Conservation (phyloP, 2,888 invertebrate genomes). For the Melikaiella ostensackeni region DNA sequence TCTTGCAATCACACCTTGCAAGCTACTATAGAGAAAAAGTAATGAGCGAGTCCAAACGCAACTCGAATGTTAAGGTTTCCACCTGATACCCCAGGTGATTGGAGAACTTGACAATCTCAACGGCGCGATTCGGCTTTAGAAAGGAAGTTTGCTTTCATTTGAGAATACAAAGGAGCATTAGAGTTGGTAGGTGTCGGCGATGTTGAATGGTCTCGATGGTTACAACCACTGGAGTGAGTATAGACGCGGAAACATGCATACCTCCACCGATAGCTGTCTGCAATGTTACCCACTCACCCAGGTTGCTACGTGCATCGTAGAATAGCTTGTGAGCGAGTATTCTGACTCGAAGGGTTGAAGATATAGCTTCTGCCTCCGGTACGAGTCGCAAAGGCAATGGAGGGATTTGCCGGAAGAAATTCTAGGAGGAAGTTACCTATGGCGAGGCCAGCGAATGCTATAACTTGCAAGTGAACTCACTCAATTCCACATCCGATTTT, state of each 20-base stretch:
- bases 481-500: not conserved
- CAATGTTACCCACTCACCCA: slow-evolving; percentile 33
- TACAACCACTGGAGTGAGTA: slow-evolving; percentile 39
- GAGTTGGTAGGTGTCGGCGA: slow-evolving; percentile 43
- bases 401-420: slow-evolving; percentile 62
- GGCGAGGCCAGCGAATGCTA: not conserved
- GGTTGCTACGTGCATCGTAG: slow-evolving; percentile 51
- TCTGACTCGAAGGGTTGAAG: slow-evolving; percentile 60
- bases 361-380: slow-evolving; percentile 63
- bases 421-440: slow-evolving; percentile 46
- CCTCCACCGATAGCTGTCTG: slow-evolving; percentile 10
- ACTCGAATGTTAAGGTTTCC: not conserved
- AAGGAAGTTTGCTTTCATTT: slow-evolving; percentile 50
- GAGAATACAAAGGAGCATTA: slow-evolving; percentile 52
- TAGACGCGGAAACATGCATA: slow-evolving; percentile 24
- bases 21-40: not conserved
- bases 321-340: slow-evolving; percentile 58
- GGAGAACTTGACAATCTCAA: slow-evolving; percentile 26
- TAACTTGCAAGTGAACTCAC: not conserved
- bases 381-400: slow-evolving; percentile 57
- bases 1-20: not conserved
- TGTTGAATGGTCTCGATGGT: slow-evolving; percentile 48
- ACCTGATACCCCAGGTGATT: slow-evolving; percentile 4
- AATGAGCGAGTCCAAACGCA: not conserved
- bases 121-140: slow-evolving; percentile 32